phyloP scores from a whole-genome alignment of 2,797 vertebrate species.

The Squalus acanthias region DNA sequence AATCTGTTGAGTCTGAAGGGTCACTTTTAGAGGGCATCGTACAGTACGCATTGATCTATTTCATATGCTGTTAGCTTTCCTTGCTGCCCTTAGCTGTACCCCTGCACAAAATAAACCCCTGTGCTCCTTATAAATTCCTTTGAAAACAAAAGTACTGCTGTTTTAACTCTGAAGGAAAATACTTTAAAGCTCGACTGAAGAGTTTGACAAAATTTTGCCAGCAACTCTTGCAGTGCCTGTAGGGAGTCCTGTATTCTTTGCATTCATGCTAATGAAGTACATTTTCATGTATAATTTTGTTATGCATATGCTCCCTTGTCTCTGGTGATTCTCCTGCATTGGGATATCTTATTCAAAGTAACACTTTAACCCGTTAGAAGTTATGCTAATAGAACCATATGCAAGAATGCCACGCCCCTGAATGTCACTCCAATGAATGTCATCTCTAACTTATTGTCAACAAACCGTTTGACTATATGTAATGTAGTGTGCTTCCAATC shows the following conservation, averaged over 20 bases:
- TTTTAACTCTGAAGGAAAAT: conserved; percentile 30
- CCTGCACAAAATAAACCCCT: conserved; percentile 20
- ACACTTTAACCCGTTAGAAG: background rate
- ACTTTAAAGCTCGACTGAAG: background rate
- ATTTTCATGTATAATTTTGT: conserved; percentile 33
- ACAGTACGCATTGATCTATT: background rate
- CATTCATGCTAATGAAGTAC: conserved; percentile 12
- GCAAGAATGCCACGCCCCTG: background rate
- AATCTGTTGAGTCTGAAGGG: conserved; percentile 26
- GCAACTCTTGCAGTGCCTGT: background rate
- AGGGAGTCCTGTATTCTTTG: conserved; percentile 4
- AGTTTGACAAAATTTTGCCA: conserved; percentile 10
- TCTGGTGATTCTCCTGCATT: background rate
- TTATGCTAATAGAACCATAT: background rate
- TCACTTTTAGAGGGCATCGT: background rate
- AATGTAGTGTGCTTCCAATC: background rate
- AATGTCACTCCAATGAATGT: background rate
- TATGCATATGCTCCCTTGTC: background rate
- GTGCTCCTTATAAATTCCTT: conserved; percentile 34
- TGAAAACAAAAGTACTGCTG: conserved; percentile 5
- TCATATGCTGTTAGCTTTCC: conserved; percentile 7
- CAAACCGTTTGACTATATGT: background rate
- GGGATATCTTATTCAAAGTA: conserved; percentile 16
- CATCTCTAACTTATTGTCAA: background rate
- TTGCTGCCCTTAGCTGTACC: background rate